These are phyloP conservation scores for Podarcis cretensis DNA, from an alignment of 2,113 vertebrate genomes.

Conservation along the genomic window DNA sequence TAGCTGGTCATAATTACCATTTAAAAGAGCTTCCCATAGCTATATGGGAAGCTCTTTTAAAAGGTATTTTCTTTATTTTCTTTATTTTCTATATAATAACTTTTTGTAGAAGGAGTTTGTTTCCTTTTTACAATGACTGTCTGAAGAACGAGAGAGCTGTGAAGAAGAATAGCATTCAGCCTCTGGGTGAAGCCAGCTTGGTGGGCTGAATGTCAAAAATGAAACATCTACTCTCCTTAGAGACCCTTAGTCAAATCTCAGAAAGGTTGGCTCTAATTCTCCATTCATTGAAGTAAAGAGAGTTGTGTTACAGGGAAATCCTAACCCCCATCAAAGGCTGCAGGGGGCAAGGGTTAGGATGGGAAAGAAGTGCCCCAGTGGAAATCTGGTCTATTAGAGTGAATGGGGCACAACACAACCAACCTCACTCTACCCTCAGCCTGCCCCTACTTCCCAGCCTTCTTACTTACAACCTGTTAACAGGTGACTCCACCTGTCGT, in stretches of 20 bases:
- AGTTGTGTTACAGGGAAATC: not conserved
- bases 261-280: constrained; percentile 16
- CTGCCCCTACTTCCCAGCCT: no score
- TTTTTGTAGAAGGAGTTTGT: not conserved
- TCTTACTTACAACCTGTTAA: no score
- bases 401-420: no score
- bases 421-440: no score
- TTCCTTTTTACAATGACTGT: not conserved
- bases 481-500: no score
- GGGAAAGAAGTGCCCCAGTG: no score
- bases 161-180: not conserved
- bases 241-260: constrained; percentile 34
- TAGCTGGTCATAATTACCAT: not conserved
- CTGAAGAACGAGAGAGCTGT: not conserved
- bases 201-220: constrained; percentile 22
- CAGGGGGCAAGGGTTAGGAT: no score
- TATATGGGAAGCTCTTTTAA: no score
- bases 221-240: constrained; percentile 46
- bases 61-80: no score
- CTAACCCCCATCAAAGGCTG: no score
- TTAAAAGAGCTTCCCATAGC: not conserved
- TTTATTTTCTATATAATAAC: not conserved
- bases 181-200: constrained; percentile 2
- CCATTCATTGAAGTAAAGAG: not conserved
- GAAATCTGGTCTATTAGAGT: no score